phyloP scores from a whole-genome alignment of 1,140 invertebrate genomes.

The Drosophila albomicans region DNA sequence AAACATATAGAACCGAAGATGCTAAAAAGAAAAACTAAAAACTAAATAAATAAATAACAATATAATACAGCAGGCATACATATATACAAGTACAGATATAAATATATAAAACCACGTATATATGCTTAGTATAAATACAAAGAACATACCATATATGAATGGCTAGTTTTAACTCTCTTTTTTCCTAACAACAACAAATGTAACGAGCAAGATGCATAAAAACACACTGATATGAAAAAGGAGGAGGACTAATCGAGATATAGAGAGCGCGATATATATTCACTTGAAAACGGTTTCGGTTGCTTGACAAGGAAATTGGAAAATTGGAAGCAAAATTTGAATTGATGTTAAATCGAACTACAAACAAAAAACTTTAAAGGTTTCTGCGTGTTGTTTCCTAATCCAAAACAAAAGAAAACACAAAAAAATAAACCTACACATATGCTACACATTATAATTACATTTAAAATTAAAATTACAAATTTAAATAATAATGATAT shows the following conservation, averaged over 20 bases:
- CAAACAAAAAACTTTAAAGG: constrained; percentile 63
- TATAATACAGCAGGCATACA: constrained; percentile 42
- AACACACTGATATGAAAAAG: not conserved
- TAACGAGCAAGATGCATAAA: constrained; percentile 3
- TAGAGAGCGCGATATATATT: not conserved
- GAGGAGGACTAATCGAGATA: constrained; percentile 1
- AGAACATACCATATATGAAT: constrained; percentile 37
- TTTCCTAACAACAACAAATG: constrained; percentile 2
- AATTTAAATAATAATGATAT: constrained; percentile 11
- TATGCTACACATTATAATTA: not conserved
- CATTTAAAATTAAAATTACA: constrained; percentile 7
- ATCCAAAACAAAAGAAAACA: constrained; percentile 32
- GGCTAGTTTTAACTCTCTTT: constrained; percentile 35
- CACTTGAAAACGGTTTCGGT: constrained; percentile 61
- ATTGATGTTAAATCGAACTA: constrained; percentile 49
- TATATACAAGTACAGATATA: constrained; percentile 33
- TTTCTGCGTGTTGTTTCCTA: constrained; percentile 82
- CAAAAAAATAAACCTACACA: constrained; percentile 11
- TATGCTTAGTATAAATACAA: constrained; percentile 35
- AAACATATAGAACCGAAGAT: constrained; percentile 76
- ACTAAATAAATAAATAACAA: constrained; percentile 13
- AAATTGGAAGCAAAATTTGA: constrained; percentile 12
- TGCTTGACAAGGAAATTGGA: constrained; percentile 35
- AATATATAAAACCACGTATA: constrained; percentile 12
- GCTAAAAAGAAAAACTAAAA: constrained; percentile 53